A percentile compares a stretch with the other conserved stretches of the same genome.
phyloP scores from a whole-genome alignment of 2,113 vertebrate species.

The Macquaria ambigua region DNA sequence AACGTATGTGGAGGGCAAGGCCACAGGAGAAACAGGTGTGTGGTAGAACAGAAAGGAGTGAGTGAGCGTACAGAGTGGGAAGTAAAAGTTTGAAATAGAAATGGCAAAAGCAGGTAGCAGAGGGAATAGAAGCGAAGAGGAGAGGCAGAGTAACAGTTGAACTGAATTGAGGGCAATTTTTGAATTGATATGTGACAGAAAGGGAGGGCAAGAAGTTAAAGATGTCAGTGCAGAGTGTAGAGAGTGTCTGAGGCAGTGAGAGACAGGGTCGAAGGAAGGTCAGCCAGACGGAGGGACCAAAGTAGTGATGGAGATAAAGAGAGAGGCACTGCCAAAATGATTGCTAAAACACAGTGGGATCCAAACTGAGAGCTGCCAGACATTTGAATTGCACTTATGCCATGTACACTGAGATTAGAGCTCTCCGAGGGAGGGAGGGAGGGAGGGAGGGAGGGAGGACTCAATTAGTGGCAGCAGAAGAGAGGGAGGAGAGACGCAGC shows the following conservation, averaged over 20 bases:
- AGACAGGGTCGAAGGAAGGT: slow-evolving; percentile 28
- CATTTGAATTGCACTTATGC: slow-evolving; percentile 56
- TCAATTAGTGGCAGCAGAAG: slow-evolving; percentile 64
- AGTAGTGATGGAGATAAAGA: slow-evolving; percentile 47
- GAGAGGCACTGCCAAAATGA: slow-evolving; percentile 38
- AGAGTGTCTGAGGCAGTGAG: slow-evolving; percentile 7
- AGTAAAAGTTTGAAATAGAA: slow-evolving; percentile 31
- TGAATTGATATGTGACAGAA: slow-evolving; percentile 41
- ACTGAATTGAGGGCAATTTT: slow-evolving; percentile 15
- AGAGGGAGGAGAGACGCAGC: slow-evolving; percentile 15
- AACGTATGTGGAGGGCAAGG: slow-evolving; percentile 14
- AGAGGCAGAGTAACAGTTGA: slow-evolving; percentile 12
- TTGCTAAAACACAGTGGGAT: slow-evolving; percentile 41
- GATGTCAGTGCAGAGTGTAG: slow-evolving; percentile 4
- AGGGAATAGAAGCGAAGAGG: slow-evolving; percentile 8
- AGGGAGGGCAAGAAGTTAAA: slow-evolving; percentile 37
- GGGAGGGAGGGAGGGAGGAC: slow-evolving; percentile 41
- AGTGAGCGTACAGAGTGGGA: slow-evolving; percentile 5
- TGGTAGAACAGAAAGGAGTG: slow-evolving; percentile 5
- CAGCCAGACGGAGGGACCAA: slow-evolving; percentile 8
- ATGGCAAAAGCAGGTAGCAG: slow-evolving; percentile 22
- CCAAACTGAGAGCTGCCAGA: slow-evolving; percentile 38
- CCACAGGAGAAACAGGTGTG: slow-evolving; percentile 12
- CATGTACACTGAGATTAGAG: slow-evolving; percentile 66
- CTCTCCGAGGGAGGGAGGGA: slow-evolving; percentile 41